phyloP scores from a whole-genome alignment of 2,888 invertebrate genomes.

The Flabesymbios commensalis region DNA sequence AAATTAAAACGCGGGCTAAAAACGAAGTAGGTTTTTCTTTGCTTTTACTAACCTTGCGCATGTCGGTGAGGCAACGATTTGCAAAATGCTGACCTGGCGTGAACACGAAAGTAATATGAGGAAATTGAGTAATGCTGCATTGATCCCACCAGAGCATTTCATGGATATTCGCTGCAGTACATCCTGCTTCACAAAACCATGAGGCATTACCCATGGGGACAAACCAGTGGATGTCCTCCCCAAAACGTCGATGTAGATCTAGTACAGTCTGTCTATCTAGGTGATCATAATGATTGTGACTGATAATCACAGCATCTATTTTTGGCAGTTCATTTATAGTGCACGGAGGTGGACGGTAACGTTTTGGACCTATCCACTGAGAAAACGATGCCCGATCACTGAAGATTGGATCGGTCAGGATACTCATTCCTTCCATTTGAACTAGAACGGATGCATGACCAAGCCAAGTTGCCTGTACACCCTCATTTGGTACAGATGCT shows the following conservation, averaged over 20 bases:
- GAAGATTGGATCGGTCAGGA: conserved; percentile 65
- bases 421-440: conserved; percentile 58
- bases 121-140: conserved; percentile 10
- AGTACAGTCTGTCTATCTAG: conserved; percentile 56
- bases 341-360: conserved; percentile 56
- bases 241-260: conserved; percentile 47
- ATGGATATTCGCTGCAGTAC: conserved; percentile 59
- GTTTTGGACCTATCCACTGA: conserved; percentile 46
- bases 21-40: too few relatives aligned
- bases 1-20: too few relatives aligned
- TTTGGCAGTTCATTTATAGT: conserved; percentile 60
- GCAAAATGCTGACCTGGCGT: too few relatives aligned
- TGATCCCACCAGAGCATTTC: conserved; percentile 64
- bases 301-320: conserved; percentile 63
- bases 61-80: too few relatives aligned
- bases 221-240: conserved; percentile 58
- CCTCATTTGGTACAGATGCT: conserved; percentile 38
- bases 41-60: too few relatives aligned
- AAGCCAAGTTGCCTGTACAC: conserved; percentile 61
- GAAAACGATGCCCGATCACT: too few relatives aligned
- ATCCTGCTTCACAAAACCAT: conserved; percentile 57
- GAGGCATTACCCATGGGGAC: conserved; percentile 62
- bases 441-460: conserved; percentile 65
- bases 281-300: conserved; percentile 66
- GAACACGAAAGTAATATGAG: too few relatives aligned